These are phyloP conservation scores for Hafferia zeledoni DNA, from an alignment of 2,797 vertebrate species.

Conservation along the genomic window DNA sequence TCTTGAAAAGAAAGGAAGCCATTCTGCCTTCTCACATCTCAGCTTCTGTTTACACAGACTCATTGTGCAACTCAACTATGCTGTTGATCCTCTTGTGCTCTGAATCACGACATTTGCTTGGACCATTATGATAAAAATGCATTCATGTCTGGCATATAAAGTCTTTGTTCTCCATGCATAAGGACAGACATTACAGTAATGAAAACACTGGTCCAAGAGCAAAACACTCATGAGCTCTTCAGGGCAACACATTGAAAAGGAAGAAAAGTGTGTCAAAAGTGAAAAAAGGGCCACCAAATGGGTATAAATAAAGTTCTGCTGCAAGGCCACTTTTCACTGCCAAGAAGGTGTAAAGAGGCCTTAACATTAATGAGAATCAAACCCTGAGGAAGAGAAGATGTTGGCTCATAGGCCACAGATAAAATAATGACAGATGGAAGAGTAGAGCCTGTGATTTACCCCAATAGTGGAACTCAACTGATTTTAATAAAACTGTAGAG, in stretches of 20 bases:
- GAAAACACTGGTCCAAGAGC: not conserved
- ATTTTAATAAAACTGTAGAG: not conserved
- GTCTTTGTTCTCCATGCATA: slow-evolving; percentile 6
- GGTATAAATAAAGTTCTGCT: not conserved
- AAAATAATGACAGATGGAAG: not conserved
- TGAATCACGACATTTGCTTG: slow-evolving; percentile 38
- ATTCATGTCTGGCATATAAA: slow-evolving; percentile 18
- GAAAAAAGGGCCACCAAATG: not conserved
- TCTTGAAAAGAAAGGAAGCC: not conserved
- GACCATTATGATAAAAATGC: not conserved
- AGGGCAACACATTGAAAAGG: not conserved
- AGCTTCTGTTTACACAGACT: slow-evolving; percentile 1
- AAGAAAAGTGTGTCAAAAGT: not conserved
- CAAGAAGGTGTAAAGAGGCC: slow-evolving; percentile 23
- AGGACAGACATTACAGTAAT: not conserved
- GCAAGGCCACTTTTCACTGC: not conserved
- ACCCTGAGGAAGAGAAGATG: not conserved
- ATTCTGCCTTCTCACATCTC: not conserved
- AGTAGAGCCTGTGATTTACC: not conserved
- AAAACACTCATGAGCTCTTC: not conserved
- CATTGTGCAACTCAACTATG: not conserved
- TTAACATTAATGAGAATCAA: not conserved
- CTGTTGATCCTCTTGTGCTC: not conserved
- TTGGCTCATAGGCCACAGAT: not conserved
- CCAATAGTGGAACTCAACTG: not conserved